Base-by-base conservation (phyloP, 2,113 vertebrate genomes). In the Percopsis transmontana region DNA sequence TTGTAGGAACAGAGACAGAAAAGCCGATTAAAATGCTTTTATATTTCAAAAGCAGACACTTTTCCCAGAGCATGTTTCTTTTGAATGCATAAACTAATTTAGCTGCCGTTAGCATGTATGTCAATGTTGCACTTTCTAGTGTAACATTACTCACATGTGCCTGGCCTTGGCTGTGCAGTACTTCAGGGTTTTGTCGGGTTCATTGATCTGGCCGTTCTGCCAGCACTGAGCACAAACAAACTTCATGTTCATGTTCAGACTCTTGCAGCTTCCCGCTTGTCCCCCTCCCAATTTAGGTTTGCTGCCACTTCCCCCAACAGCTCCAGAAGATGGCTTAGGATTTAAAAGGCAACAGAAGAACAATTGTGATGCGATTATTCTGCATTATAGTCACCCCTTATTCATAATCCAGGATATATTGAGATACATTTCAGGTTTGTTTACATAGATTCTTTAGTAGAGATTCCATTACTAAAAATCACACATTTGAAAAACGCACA, bases 151-250 rank as follows among this genome's bases (percentile, higher is more conserved):
- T 87, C 68, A 99, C 97, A 87, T 87, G 83, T 99, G 97, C 21
- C 91, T 92, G 81, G 95, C 95, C 90, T 96, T 99, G 79, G 95
- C 94, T 5, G 80, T 92, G 85, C 97, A 99, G 87, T 97, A 94
- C 79, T 97, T 97, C 68, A 94, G 92, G 59, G 91, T 84, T 82
- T 94, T 95, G 89, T 98, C 95, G 0, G 95, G 94, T 75, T 96
- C 95, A 15, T 93, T 95, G 83, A 94, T 89, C 76, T 92, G 92
- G 18, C 96, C 93, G 0, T 92, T 94, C 48, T 87, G 91, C 94
- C 94, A 95, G 89, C 97, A 99, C 72, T 94, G 94, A 76, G 92
- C 87, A 50, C 97, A 99, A 40, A 92, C 94, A 66, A 99, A 96
- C 92, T 95, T 97, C 94, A 97, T 94, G 78, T 93, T 93, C 80